Evolutionary conservation across 2,797 vertebrate genomes (phyloP).

Genomic region (Chelon labrosus): DNA sequence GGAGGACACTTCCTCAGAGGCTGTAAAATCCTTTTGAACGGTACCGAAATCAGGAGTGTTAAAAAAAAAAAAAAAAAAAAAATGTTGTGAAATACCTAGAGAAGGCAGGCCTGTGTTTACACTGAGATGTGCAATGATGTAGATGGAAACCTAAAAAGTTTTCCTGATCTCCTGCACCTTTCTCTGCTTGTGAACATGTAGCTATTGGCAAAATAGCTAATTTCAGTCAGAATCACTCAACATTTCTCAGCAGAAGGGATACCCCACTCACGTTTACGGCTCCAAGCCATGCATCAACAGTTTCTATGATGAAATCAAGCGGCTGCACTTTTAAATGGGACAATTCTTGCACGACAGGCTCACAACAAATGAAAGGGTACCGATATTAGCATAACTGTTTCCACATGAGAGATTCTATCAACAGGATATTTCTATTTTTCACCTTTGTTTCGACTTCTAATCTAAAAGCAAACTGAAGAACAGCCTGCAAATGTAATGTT

Average conservation of each 20-base stretch:
- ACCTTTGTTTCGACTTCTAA: neutral
- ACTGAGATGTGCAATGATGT: constrained; percentile 54
- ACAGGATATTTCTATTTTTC: constrained; percentile 1
- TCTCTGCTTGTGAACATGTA: constrained; percentile 19
- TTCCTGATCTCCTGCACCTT: constrained; percentile 55
- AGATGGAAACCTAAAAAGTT: constrained; percentile 48
- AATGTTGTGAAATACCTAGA: constrained; percentile 81
- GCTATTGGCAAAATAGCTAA: constrained; percentile 30
- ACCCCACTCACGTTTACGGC: constrained; percentile 7
- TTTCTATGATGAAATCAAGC: constrained; percentile 25
- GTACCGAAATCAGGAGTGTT: constrained; percentile 63
- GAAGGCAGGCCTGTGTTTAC: constrained; percentile 68
- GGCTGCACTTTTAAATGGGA: constrained; percentile 11
- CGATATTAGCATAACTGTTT: constrained; percentile 13
- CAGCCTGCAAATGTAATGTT: constrained; percentile 2
- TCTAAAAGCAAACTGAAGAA: constrained; percentile 10
- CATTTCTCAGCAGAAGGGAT: constrained; percentile 28
- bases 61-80: constrained; percentile 27
- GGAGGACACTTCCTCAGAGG: constrained; percentile 85
- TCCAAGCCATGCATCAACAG: constrained; percentile 30
- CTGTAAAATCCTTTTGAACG: constrained; percentile 80
- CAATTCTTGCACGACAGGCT: constrained; percentile 19
- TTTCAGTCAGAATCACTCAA: constrained; percentile 32
- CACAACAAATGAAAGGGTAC: neutral
- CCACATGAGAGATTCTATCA: constrained; percentile 9